A percentile compares a stretch with the other conserved stretches of the same genome.
These are phyloP conservation scores for Habrosyne pyritoides DNA, from an alignment of 2,888 invertebrate species.

Conservation along the genomic window DNA sequence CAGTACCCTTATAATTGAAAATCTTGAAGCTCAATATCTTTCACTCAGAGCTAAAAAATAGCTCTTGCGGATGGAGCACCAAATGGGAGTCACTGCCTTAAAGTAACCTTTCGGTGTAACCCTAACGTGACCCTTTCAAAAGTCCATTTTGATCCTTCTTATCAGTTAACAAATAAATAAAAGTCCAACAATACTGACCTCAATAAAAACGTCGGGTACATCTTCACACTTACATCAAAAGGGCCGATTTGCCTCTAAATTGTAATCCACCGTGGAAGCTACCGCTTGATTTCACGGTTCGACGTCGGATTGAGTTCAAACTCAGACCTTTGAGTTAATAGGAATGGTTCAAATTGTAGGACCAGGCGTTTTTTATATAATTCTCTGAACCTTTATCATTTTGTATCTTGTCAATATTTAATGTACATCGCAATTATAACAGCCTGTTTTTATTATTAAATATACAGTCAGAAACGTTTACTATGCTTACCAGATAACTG, in stretches of 20 bases:
- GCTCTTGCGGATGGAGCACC: too few species aligned
- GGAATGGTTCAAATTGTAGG: background rate
- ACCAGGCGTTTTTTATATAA: background rate
- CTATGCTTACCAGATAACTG: too few species aligned
- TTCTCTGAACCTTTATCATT: too few species aligned
- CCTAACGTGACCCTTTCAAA: background rate
- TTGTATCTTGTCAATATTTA: too few species aligned
- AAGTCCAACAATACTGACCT: background rate
- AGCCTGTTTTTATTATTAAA: too few species aligned
- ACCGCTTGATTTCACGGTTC: constrained; percentile 44
- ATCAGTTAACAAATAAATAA: background rate
- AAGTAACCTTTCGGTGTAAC: too few species aligned
- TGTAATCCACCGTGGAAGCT: constrained; percentile 42
- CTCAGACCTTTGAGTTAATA: background rate
- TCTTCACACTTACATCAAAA: constrained; percentile 34
- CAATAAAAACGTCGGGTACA: background rate
- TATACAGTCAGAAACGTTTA: too few species aligned
- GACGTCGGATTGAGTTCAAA: background rate
- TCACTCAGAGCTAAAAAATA: too few species aligned
- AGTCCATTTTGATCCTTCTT: background rate
- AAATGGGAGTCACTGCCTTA: too few species aligned
- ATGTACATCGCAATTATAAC: too few species aligned
- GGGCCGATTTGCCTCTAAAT: constrained; percentile 31
- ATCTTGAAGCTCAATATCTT: too few species aligned
- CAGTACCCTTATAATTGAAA: too few species aligned